Conservation (phyloP, 2,888 invertebrate genomes). For the Drosophila maculinotata region DNA sequence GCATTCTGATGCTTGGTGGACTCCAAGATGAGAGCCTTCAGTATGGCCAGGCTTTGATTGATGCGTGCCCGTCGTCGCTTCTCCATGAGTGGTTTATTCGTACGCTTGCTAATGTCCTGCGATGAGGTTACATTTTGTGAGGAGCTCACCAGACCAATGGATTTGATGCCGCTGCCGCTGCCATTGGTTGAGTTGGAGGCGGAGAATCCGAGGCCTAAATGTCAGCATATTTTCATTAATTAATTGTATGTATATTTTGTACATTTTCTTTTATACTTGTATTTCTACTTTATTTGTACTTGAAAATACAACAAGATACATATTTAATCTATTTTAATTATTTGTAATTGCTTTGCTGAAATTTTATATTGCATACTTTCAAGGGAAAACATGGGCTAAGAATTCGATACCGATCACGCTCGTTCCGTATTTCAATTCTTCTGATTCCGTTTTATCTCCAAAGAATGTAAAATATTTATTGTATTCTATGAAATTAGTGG, state of each 20-base stretch:
- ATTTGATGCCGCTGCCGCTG: slow-evolving; percentile 78
- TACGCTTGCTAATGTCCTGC: slow-evolving; percentile 86
- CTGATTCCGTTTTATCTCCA: no score
- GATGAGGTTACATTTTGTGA: slow-evolving; percentile 84
- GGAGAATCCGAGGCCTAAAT: slow-evolving; percentile 72
- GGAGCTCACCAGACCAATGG: slow-evolving; percentile 82
- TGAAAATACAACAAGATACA: no score
- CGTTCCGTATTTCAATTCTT: no score
- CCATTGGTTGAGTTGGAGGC: slow-evolving; percentile 73
- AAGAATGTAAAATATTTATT: no score
- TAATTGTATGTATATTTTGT: neutral
- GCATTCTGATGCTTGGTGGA: slow-evolving; percentile 87
- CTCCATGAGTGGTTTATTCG: slow-evolving; percentile 92
- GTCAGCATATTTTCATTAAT: no score
- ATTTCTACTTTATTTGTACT: no score
- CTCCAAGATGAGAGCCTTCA: slow-evolving; percentile 90
- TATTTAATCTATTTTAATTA: no score
- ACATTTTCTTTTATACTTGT: neutral
- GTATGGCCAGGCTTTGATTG: slow-evolving; percentile 90
- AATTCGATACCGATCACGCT: no score
- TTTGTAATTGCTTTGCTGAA: no score
- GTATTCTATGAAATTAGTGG: no score
- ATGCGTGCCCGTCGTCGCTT: slow-evolving; percentile 90
- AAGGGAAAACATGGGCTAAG: no score
- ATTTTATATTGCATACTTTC: no score